A percentile compares a stretch with the other conserved stretches of the same genome.
Conservation (phyloP, 2,113 vertebrate genomes). For the Dasyurus viverrinus region DNA sequence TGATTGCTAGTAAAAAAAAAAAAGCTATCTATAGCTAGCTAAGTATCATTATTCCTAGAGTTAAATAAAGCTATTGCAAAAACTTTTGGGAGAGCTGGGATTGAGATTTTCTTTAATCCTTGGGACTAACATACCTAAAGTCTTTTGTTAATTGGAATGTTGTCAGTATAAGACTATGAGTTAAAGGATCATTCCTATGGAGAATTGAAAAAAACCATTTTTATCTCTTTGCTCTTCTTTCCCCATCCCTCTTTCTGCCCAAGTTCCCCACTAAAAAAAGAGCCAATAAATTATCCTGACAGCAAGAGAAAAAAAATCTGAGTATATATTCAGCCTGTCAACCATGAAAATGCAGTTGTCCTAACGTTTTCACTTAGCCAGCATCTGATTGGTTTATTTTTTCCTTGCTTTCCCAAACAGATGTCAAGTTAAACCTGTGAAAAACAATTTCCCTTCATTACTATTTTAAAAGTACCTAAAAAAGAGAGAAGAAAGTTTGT, state of each 20-base stretch:
- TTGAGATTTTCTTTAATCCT: not conserved
- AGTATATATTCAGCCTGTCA: not conserved
- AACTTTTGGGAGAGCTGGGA: not conserved
- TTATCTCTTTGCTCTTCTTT: not conserved
- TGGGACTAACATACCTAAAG: not conserved
- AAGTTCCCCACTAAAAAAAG: not conserved
- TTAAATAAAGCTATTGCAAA: not conserved
- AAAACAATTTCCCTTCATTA: constrained; percentile 8
- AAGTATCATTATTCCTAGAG: not conserved
- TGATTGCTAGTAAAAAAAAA: not conserved
- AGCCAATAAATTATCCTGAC: not conserved
- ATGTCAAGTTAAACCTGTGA: not conserved
- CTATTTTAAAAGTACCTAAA: not conserved
- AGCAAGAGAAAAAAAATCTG: not conserved
- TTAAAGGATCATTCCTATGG: not conserved
- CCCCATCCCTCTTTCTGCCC: not conserved
- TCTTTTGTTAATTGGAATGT: not conserved
- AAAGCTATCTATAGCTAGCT: not conserved
- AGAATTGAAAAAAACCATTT: not conserved
- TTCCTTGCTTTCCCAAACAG: not conserved
- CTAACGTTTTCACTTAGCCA: not conserved
- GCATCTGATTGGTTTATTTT: not conserved
- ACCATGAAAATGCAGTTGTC: not conserved
- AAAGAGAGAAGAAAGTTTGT: not conserved
- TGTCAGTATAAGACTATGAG: not conserved